A percentile compares a stretch with the other conserved stretches of the same genome.
Evolutionary conservation across 2,797 vertebrate species (phyloP).

Genomic region (Rousettus madagascariensis): DNA sequence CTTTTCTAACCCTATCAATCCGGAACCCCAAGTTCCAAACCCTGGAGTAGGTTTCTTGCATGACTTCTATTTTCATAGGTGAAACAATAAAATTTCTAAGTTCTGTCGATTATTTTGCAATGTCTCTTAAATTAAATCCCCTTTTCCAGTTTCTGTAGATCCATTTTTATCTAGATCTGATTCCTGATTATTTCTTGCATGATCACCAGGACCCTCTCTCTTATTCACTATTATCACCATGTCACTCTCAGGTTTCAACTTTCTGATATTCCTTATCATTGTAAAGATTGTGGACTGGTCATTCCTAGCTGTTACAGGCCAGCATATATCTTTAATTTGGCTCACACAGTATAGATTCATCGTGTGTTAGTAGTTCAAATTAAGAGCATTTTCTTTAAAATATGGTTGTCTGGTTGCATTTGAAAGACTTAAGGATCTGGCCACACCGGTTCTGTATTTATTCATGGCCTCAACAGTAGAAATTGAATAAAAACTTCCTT

Average conservation of each 20-base stretch:
- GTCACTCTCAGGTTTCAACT: not conserved
- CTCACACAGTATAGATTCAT: not conserved
- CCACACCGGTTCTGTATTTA: not conserved
- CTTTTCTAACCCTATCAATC: not conserved
- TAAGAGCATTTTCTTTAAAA: constrained; percentile 13
- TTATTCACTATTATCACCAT: not conserved
- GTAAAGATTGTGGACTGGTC: not conserved
- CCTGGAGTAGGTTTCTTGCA: not conserved
- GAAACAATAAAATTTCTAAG: not conserved
- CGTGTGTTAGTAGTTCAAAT: not conserved
- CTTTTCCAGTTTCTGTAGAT: not conserved
- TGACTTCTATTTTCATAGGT: constrained; percentile 21
- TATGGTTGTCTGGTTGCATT: not conserved
- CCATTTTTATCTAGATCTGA: not conserved
- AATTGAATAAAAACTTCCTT: not conserved
- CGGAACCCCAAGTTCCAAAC: not conserved
- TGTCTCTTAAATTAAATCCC: not conserved
- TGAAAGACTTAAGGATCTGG: not conserved
- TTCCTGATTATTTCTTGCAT: not conserved
- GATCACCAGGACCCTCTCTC: not conserved
- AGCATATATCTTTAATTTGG: not conserved
- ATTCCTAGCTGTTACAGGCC: not conserved
- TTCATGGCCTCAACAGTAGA: not conserved
- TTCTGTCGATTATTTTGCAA: not conserved
- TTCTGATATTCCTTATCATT: not conserved